A percentile compares a stretch with the other conserved stretches of the same genome.
phyloP scores from a whole-genome alignment of 2,113 vertebrate species.

The Dicentrarchus labrax region DNA sequence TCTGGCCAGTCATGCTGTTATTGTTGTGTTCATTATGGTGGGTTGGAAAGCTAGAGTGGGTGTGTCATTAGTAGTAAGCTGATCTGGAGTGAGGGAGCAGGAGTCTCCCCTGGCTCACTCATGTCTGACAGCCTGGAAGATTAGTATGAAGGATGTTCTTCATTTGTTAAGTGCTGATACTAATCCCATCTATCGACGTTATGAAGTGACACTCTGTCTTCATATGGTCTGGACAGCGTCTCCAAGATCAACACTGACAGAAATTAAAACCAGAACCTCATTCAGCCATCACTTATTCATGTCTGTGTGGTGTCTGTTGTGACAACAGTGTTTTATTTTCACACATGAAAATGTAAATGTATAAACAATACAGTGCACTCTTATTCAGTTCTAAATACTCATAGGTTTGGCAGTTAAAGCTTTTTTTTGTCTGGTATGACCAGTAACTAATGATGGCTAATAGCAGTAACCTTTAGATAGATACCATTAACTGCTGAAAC shows the following conservation, averaged over 20 bases:
- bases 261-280: slow-evolving; percentile 69
- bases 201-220: slow-evolving; percentile 75
- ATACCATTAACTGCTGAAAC: background rate
- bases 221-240: slow-evolving; percentile 48
- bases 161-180: slow-evolving; percentile 79
- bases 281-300: slow-evolving; percentile 45
- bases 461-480: background rate
- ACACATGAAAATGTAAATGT: background rate
- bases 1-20: slow-evolving; percentile 12
- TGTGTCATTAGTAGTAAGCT: slow-evolving; percentile 72
- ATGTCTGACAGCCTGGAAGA: slow-evolving; percentile 70
- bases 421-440: background rate
- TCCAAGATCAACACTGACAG: slow-evolving; percentile 61
- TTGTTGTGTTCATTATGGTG: slow-evolving; percentile 46
- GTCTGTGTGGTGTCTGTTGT: background rate
- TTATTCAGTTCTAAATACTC: background rate
- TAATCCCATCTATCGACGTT: slow-evolving; percentile 72
- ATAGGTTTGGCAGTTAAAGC: background rate
- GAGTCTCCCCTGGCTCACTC: slow-evolving; percentile 51
- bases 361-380: background rate
- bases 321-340: background rate
- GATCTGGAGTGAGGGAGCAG: slow-evolving; percentile 56
- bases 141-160: slow-evolving; percentile 81
- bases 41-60: slow-evolving; percentile 50
- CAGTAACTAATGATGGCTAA: background rate